These are phyloP conservation scores for Crocodylus rhombifer DNA, from an alignment of 2,797 vertebrate species.

Conservation along the genomic window DNA sequence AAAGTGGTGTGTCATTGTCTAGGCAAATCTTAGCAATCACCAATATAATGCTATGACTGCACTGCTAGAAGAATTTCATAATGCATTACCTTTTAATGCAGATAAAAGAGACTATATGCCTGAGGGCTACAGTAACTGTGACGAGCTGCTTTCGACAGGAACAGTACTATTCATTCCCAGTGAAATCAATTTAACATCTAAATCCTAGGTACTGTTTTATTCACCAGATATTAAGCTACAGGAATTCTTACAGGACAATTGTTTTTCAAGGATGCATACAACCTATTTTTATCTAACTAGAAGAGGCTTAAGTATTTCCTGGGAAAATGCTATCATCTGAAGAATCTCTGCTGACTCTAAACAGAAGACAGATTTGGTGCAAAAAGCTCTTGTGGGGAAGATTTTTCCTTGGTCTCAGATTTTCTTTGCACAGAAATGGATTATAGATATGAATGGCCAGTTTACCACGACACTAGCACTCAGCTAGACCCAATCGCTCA, in stretches of 20 bases:
- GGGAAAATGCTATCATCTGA: background rate
- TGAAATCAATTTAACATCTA: constrained; percentile 36
- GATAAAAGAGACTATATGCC: background rate
- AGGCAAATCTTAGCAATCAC: constrained; percentile 43
- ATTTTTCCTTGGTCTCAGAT: background rate
- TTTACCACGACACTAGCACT: background rate
- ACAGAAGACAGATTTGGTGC: background rate
- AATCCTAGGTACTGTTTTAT: background rate
- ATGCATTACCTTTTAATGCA: background rate
- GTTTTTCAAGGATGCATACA: background rate
- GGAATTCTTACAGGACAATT: background rate
- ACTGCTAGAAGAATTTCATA: too few relatives aligned
- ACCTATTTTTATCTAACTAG: background rate
- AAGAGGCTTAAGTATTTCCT: background rate
- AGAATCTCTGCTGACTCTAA: background rate
- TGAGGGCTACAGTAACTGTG: background rate
- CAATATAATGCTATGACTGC: background rate
- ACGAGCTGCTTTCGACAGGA: background rate
- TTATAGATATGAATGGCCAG: background rate
- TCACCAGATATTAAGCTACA: background rate
- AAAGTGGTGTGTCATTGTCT: constrained; percentile 13
- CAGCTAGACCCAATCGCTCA: too few relatives aligned
- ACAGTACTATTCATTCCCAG: constrained; percentile 11
- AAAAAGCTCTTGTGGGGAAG: background rate
- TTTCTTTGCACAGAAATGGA: background rate